Evolutionary conservation across 2,888 invertebrate species (phyloP), one percentile per base, ranked within the genome.

Genomic region (Panzeria rudis): DNA sequence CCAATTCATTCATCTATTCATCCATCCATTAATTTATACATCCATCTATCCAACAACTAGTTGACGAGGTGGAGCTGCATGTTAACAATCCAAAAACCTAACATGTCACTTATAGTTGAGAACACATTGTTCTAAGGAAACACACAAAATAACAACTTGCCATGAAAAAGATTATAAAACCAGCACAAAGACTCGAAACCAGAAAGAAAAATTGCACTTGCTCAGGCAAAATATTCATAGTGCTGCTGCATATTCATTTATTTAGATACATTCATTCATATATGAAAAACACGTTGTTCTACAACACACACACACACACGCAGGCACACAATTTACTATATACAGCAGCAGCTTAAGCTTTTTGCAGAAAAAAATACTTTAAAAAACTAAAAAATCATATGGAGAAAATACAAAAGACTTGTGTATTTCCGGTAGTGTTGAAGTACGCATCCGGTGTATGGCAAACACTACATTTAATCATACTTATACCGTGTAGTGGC

Each of bases 381-480:
- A 69, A 71, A 73, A 47, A 64, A 32, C 7, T 9, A 15, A 3
- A 50, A 11, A 3, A 50, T 64, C 52, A 56, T 44, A 47, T 20
- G 54, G 56, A 56, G 9, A 62, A 54, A 5, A 20, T 54, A 29
- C 61, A 59, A 56, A 81, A 83, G 75, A 83, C 73, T 81, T 83
- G 84, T 78, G 75, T 88, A 88, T 89, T 90, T 90, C 90, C 90
- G 90, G 89, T 89, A 87, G 86, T 88, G 89, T 87, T 89, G 87
- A 88, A 88, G 87, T 88, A 86, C 87, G 89, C 90, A 89, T 90
- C 91, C 90, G 89, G 89, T 90, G 69, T 76, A 66, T 75, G 75
- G 79, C 72, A 84, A 80, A 72, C 54, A 86, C 50, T 81, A 72
- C 80, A 84, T 79, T 79, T 75, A 79, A 77, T 44, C 54, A 69